Evolutionary conservation across 2,797 vertebrate genomes (phyloP).

Genomic region (Crenichthys baileyi): DNA sequence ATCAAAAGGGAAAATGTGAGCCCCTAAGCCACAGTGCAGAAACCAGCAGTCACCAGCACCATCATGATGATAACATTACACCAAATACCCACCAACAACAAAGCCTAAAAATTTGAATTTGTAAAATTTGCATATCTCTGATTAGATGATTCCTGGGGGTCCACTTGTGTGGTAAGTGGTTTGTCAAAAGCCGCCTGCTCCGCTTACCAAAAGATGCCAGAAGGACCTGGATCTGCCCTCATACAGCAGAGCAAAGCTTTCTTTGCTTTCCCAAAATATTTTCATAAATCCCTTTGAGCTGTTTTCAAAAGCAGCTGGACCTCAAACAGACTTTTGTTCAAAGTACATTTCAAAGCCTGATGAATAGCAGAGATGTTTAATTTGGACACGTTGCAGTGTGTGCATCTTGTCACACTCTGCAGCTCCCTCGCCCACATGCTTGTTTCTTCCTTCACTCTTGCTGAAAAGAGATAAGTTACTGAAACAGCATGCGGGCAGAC

Average conservation of each 20-base stretch:
- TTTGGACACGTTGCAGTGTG: slow-evolving; percentile 24
- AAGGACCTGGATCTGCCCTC: slow-evolving; percentile 21
- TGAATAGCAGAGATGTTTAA: slow-evolving; percentile 7
- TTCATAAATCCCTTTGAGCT: slow-evolving; percentile 34
- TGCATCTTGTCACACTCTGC: slow-evolving; percentile 11
- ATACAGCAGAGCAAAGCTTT: slow-evolving; percentile 14
- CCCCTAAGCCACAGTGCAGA: slow-evolving; percentile 40
- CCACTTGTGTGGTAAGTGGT: slow-evolving; percentile 61
- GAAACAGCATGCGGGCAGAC: not conserved
- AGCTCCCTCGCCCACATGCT: slow-evolving; percentile 29
- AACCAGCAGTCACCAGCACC: slow-evolving; percentile 36
- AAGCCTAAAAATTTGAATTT: slow-evolving; percentile 45
- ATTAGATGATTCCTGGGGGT: slow-evolving; percentile 57
- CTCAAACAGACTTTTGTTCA: slow-evolving; percentile 36
- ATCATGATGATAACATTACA: slow-evolving; percentile 26
- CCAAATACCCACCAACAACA: slow-evolving; percentile 35
- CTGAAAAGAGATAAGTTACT: slow-evolving; percentile 38
- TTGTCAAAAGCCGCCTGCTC: slow-evolving; percentile 49
- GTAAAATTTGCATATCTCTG: slow-evolving; percentile 58
- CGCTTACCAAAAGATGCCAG: slow-evolving; percentile 45
- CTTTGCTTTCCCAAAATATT: slow-evolving; percentile 6
- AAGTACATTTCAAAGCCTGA: slow-evolving; percentile 28
- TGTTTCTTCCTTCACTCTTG: slow-evolving; percentile 16
- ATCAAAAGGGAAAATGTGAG: slow-evolving; percentile 40
- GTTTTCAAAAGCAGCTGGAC: slow-evolving; percentile 32